These are phyloP conservation scores for Sinelater perroti DNA, from an alignment of 2,888 invertebrate species.

Conservation along the genomic window DNA sequence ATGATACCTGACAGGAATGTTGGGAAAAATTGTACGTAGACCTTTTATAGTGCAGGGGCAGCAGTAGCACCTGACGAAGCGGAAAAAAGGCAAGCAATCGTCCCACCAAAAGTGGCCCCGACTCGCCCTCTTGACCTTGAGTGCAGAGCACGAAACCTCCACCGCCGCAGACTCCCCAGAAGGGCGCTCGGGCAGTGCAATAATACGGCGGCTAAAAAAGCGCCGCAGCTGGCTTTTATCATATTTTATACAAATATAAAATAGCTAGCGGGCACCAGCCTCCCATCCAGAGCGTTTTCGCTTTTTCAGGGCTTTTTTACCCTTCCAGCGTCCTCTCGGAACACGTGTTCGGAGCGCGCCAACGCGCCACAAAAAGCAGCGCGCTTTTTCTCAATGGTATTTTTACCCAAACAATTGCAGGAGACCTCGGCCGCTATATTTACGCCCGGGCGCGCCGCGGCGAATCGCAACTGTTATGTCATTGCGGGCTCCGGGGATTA, in stretches of 20 bases:
- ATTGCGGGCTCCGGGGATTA: not conserved
- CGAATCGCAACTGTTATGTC: not conserved
- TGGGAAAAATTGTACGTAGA: too few species aligned
- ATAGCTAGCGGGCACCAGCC: conserved; percentile 33
- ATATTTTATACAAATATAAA: conserved; percentile 41
- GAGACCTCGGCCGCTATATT: conserved; percentile 22
- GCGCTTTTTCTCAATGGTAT: conserved; percentile 39
- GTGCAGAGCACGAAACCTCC: too few species aligned
- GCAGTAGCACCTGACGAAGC: too few species aligned
- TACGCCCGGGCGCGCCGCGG: not conserved
- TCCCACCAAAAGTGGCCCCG: too few species aligned
- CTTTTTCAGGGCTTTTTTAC: conserved; percentile 37
- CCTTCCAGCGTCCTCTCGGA: conserved; percentile 27
- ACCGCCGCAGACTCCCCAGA: too few species aligned
- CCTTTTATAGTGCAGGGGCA: too few species aligned
- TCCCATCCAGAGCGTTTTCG: conserved; percentile 32
- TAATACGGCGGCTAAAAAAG: too few species aligned
- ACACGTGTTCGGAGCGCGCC: conserved; percentile 48
- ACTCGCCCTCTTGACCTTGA: too few species aligned
- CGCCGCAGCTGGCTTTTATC: conserved; percentile 41
- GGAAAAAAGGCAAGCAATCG: too few species aligned
- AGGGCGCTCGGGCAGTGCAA: too few species aligned
- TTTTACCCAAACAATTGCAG: conserved; percentile 39
- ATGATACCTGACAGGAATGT: too few species aligned
- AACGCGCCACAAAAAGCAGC: conserved; percentile 39